These are phyloP conservation scores for Ammospiza maritima DNA, from an alignment of 2,797 vertebrate species.

Conservation along the genomic window DNA sequence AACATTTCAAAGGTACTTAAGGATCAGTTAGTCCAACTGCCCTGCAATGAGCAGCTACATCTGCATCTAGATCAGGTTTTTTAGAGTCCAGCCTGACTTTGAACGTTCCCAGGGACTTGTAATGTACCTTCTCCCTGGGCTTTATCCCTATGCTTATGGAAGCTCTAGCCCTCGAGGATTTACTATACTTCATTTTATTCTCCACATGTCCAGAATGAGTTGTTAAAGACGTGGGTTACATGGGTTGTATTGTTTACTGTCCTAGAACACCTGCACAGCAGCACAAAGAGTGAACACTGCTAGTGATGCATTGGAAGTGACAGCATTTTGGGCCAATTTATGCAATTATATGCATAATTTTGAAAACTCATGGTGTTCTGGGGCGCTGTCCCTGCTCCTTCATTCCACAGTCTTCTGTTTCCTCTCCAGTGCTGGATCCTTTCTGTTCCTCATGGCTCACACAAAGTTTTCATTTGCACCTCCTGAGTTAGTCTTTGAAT, in stretches of 20 bases:
- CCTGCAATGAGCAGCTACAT: not conserved
- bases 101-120: not conserved
- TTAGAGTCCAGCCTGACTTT: not conserved
- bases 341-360: not conserved
- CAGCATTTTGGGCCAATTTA: not conserved
- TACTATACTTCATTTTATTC: not conserved
- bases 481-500: not conserved
- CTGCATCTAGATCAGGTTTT: not conserved
- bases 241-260: not conserved
- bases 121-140: not conserved
- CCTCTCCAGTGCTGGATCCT: not conserved
- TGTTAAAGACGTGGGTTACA: not conserved
- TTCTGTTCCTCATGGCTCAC: not conserved
- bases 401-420: not conserved
- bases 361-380: not conserved
- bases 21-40: not conserved
- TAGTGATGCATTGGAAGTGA: not conserved
- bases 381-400: not conserved
- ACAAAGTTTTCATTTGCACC: not conserved
- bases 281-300: not conserved
- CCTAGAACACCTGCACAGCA: not conserved
- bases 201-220: not conserved
- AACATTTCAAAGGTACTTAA: not conserved
- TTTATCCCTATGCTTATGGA: not conserved
- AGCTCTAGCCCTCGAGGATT: not conserved